Evolutionary conservation across 2,888 invertebrate genomes (phyloP), one percentile per base, ranked within the genome.

Genomic region (Aphidoletes aphidimyza): DNA sequence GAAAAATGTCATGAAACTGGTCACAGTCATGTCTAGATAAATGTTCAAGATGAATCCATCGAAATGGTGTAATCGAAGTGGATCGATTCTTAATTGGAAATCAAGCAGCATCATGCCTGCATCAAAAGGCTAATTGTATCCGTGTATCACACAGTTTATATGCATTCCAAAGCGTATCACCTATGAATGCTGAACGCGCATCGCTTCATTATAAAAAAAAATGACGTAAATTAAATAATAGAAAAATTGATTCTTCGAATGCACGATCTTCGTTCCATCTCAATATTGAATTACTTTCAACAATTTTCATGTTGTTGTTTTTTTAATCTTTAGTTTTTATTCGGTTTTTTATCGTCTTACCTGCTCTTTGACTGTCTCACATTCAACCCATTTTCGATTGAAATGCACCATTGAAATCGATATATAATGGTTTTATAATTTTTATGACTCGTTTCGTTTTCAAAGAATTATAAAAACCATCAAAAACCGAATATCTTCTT

Each of bases 201-300:
- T 54, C 54, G 14, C 34, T 69, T 69, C 69, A 69, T 69, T 69
- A 69, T n/a, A n/a, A n/a, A n/a, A 69, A 1, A 6, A 14, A 69
- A 69, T 69, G 30, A 30, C 2, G 22, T 22, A 54, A 54, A 54
- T 54, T 54, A 22, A 69, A 69, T 69, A 30, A 69, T 26, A 17
- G n/a, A 26, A 54, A 54, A 54, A 54, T 54, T 69, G 69, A 69
- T 69, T 69, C 34, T 26, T 69, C 69, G 69, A 69, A 69, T 30
- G 30, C 30, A 30, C 30, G 1, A 30, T 47, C 47, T 47, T 19
- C 47, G 17, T 47, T 47, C 22, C 54, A 54, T 26, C 6, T 26
- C 22, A 34, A 69, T 69, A 69, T 69, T 69, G 34, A 69, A 69
- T 69, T 69, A 69, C 34, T 69, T 34, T 69, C 34, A 30, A 26